phyloP scores from a whole-genome alignment of 1,140 invertebrate species.

The Solen grandis region DNA sequence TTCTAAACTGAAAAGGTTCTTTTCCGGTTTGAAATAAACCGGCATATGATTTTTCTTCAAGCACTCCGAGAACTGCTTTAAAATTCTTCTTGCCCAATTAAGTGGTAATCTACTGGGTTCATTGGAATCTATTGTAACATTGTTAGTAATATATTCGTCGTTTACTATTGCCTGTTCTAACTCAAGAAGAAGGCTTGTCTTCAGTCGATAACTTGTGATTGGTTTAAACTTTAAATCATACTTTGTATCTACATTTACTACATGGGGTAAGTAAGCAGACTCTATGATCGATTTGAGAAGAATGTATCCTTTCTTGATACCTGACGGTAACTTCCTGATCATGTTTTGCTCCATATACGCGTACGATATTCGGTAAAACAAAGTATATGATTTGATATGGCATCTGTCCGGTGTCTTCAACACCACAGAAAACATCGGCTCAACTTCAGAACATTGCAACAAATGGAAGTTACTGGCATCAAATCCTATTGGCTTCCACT shows the following conservation, averaged over 20 bases:
- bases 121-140: background rate
- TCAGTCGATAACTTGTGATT: conserved; percentile 28
- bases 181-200: conserved; percentile 32
- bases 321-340: conserved; percentile 6
- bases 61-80: background rate
- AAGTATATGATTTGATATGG: conserved; percentile 10
- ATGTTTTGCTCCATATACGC: conserved; percentile 10
- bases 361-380: conserved; percentile 25
- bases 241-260: conserved; percentile 8
- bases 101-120: background rate
- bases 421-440: background rate
- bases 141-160: background rate
- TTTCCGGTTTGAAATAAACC: conserved; percentile 16
- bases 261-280: conserved; percentile 10
- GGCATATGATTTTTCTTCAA: conserved; percentile 19
- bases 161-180: background rate
- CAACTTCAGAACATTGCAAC: background rate
- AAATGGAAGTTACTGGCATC: background rate
- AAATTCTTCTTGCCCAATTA: conserved; percentile 6
- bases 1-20: conserved; percentile 13
- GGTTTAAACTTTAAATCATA: conserved; percentile 3
- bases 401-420: conserved; percentile 28
- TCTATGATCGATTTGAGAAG: conserved; percentile 18
- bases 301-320: conserved; percentile 31
- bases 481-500: background rate